Percentiles rank a stretch among this genome's conserved stretches.
These are phyloP conservation scores for Diabrotica undecimpunctata DNA, from an alignment of 1,140 invertebrate species.

Conservation along the genomic window DNA sequence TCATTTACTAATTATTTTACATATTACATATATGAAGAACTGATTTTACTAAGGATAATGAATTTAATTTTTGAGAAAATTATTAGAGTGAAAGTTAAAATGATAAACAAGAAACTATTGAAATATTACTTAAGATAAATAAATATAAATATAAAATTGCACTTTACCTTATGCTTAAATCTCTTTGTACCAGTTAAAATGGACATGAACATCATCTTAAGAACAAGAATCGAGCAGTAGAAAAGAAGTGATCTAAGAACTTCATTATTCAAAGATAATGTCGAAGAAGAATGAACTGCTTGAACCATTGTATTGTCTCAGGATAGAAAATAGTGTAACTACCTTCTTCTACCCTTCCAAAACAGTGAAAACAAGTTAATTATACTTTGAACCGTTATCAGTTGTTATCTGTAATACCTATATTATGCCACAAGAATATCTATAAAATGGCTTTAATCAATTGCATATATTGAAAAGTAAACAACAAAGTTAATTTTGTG, in stretches of 20 bases:
- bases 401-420: no score
- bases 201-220: constrained; percentile 60
- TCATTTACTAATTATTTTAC: background rate
- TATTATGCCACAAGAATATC: no score
- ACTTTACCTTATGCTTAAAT: constrained; percentile 56
- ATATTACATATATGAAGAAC: background rate
- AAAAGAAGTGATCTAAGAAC: constrained; percentile 56
- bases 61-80: no score
- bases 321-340: no score
- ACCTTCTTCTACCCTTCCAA: no score
- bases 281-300: constrained; percentile 10
- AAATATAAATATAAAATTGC: constrained; percentile 9
- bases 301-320: constrained; percentile 24
- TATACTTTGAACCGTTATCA: no score
- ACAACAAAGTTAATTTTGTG: no score
- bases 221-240: constrained; percentile 55
- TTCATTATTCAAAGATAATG: constrained; percentile 41
- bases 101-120: no score
- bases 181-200: constrained; percentile 53
- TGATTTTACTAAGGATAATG: background rate
- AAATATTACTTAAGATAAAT: constrained; percentile 7
- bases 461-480: no score
- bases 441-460: no score
- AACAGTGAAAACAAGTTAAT: no score
- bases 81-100: no score